phyloP scores from a whole-genome alignment of 2,113 vertebrate species.

The Ursus arctos region DNA sequence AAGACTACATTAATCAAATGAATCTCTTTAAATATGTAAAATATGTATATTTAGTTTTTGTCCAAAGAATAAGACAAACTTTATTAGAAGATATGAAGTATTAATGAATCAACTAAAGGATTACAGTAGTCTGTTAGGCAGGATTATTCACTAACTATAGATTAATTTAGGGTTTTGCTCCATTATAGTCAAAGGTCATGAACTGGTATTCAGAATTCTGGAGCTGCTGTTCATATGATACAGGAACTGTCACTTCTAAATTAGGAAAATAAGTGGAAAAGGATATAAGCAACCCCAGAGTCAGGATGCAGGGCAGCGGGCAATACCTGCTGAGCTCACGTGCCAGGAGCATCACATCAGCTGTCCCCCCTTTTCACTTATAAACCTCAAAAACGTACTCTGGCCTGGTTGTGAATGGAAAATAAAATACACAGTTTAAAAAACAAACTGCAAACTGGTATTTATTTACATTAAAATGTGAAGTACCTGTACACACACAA shows the following conservation, averaged over 20 bases:
- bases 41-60: not conserved
- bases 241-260: not conserved
- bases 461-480: slow-evolving; percentile 74
- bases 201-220: not conserved
- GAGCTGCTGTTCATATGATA: not conserved
- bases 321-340: not conserved
- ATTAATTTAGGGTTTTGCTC: not conserved
- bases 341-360: not conserved
- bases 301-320: not conserved
- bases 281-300: not conserved
- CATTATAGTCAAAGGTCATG: not conserved
- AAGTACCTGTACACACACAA: slow-evolving; percentile 57
- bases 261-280: not conserved
- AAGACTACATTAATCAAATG: not conserved
- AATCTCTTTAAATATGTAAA: not conserved
- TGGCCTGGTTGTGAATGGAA: not conserved
- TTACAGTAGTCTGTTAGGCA: not conserved
- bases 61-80: slow-evolving; percentile 47
- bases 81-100: slow-evolving; percentile 56
- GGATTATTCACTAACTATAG: not conserved
- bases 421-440: slow-evolving; percentile 63
- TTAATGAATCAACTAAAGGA: not conserved
- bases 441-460: slow-evolving; percentile 74
- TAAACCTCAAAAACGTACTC: not conserved
- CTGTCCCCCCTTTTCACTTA: not conserved